Base-by-base conservation (phyloP, 2,797 vertebrate species). In the Nannoperca obscura region DNA sequence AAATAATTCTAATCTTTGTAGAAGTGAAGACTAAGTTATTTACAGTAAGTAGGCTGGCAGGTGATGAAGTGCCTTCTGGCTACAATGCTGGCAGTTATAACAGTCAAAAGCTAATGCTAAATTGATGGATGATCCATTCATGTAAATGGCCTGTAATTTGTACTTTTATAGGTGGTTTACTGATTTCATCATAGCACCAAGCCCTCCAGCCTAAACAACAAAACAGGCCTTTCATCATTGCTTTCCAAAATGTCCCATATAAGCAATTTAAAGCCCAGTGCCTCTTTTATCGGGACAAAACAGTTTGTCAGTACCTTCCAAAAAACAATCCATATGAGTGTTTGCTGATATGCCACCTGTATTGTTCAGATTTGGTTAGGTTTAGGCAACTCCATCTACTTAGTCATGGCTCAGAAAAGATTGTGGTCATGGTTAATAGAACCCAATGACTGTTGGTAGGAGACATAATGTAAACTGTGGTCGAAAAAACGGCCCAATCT, bases 61-160 rank as follows among this genome's bases (percentile, higher is more conserved):
- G n/a, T 36, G 59, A 24, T 64, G 49, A 60, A 64, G 53, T 42
- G 59, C 34, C 53, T 62, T 69, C 52, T 63, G 70, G 63, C 52
- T 52, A 9, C 42, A 14, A 7, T 15, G 36, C 19, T 47, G 44
- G 54, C 67, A 63, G 58, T 22, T n/a, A 17, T 22, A 15, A 32
- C 24, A 27, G 24, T 27, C 24, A 27, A 62, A 15, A 38, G n/a
- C 9, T 44, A 22, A 57, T 15, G 30, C 5, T 14, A 5, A 30
- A 30, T 59, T 49, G 4, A 27, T 47, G 30, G 22, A 36, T 59
- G 44, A 46, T 19, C 17, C 22, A 30, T 74, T 40, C 65, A 68
- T 68, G 19, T 22, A 79, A 57, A 62, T 58, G 15, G 38, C 11
- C 20, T 58, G 49, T 60, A 70, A 42, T 44, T 27, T 22, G 19